phyloP scores from a whole-genome alignment of 2,797 vertebrate genomes.

The Menidia menidia region DNA sequence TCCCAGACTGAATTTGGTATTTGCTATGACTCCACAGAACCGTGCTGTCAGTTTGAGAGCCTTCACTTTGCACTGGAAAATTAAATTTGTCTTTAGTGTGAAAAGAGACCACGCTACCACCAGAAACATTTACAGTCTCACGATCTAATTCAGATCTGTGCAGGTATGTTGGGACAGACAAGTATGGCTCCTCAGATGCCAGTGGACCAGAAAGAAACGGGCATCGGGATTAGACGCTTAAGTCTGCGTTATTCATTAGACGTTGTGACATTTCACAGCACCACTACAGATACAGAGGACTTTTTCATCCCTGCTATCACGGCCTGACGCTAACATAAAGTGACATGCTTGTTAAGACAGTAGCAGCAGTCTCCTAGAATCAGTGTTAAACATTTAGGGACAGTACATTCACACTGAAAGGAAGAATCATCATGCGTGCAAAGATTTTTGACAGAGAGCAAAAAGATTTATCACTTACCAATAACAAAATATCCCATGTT shows the following conservation, averaged over 20 bases:
- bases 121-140: constrained; percentile 9
- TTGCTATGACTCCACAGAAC: constrained; percentile 25
- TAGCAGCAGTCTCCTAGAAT: constrained; percentile 62
- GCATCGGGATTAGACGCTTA: constrained; percentile 30
- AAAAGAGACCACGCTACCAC: constrained; percentile 3
- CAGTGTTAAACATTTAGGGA: constrained; percentile 38
- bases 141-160: constrained; percentile 13
- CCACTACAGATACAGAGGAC: constrained; percentile 25
- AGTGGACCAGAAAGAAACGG: constrained; percentile 21
- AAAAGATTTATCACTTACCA: neutral
- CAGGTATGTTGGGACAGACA: constrained; percentile 15
- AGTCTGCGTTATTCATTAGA: constrained; percentile 38
- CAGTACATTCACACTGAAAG: constrained; percentile 32
- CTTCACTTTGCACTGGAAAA: constrained; percentile 21
- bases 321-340: constrained; percentile 63
- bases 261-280: constrained; percentile 55
- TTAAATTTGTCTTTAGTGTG: constrained; percentile 2
- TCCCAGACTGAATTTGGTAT: constrained; percentile 39
- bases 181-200: constrained; percentile 33
- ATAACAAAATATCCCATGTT: neutral
- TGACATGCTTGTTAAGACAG: constrained; percentile 68
- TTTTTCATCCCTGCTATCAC: constrained; percentile 22
- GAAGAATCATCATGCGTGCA: constrained; percentile 12
- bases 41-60: constrained; percentile 32
- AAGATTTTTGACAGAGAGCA: neutral